Conservation (phyloP, 2,113 vertebrate species). For the Meriones unguiculatus region DNA sequence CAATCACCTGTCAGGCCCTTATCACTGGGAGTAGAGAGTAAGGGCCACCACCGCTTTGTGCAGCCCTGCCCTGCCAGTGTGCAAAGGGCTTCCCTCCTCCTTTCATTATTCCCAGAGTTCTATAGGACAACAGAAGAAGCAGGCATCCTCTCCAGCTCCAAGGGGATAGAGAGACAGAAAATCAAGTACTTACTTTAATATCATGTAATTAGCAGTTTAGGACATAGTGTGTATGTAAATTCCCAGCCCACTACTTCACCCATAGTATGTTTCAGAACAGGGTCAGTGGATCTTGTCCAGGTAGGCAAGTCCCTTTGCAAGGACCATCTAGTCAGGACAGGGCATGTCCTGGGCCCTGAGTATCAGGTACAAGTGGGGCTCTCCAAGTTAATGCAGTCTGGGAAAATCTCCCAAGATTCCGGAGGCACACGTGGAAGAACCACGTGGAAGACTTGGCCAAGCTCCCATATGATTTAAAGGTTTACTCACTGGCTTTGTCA, state of each 20-base stretch:
- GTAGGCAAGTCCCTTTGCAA: background rate
- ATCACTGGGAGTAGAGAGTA: background rate
- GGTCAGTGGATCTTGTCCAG: background rate
- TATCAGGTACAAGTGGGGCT: background rate
- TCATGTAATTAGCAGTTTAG: background rate
- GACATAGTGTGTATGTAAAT: background rate
- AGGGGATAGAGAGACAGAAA: background rate
- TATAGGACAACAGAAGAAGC: background rate
- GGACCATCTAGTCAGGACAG: fast-evolving
- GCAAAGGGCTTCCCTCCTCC: background rate
- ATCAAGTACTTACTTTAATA: background rate
- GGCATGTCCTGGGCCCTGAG: background rate
- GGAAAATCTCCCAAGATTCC: background rate
- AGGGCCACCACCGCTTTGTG: fast-evolving
- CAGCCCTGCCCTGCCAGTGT: background rate
- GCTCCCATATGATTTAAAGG: fast-evolving
- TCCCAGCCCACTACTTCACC: background rate
- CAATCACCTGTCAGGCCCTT: background rate
- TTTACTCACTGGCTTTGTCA: background rate
- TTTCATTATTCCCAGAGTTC: fast-evolving
- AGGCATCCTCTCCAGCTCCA: background rate
- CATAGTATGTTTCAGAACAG: fast-evolving
- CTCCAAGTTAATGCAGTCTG: background rate
- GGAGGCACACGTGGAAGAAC: background rate
- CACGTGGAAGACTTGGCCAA: too few relatives aligned